Base-by-base conservation (phyloP, 2,888 invertebrate species). In the Pocota personata region DNA sequence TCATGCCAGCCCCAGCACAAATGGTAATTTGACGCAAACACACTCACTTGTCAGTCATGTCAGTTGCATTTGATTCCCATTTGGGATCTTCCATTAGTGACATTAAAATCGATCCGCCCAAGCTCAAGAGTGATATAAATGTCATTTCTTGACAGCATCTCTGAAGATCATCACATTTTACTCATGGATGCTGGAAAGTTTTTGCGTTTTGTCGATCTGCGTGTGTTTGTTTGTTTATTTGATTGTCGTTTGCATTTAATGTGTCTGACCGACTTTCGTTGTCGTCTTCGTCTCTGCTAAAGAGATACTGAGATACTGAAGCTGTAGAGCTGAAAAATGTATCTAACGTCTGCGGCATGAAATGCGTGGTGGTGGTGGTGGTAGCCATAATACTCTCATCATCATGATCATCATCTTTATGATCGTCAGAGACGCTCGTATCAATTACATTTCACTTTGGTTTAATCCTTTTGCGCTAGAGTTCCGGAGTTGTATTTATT, bases 81-180 rank as follows among this genome's bases (percentile, higher is more conserved):
- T 66, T 58, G 37, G 46, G 14, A 46, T 60, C 24, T 32, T 19
- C 37, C 58, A 82, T 77, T 82, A 66, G 79, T 67, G 62, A 64
- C 79, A 84, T 58, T 57, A 83, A 83, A 84, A 84, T 84, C 75
- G 83, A 84, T 84, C 79, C 69, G 73, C 79, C 83, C 75, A 62
- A 62, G 66, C 76, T 21, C 10, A 2, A 30, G 30, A 55, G 58
- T 77, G 71, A 71, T 57, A 40, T 76, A 69, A 43, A 67, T 43
- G 64, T 37, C 35, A 52, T 35, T 7, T 10, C n/a, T 35, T 10
- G 14, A 14, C 67, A 40, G 19, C 40, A 58, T 58, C 46, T 37
- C 46, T 73, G 64, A 6, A 21, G 60, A 83, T 78, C 60, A 66
- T 60, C 37, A 14, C 57, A 52, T 82, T 69, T 82, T 69, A 69